Evolutionary conservation across 1,140 invertebrate genomes (phyloP), one percentile per base, ranked within the genome.

Genomic region (Argopecten irradians): DNA sequence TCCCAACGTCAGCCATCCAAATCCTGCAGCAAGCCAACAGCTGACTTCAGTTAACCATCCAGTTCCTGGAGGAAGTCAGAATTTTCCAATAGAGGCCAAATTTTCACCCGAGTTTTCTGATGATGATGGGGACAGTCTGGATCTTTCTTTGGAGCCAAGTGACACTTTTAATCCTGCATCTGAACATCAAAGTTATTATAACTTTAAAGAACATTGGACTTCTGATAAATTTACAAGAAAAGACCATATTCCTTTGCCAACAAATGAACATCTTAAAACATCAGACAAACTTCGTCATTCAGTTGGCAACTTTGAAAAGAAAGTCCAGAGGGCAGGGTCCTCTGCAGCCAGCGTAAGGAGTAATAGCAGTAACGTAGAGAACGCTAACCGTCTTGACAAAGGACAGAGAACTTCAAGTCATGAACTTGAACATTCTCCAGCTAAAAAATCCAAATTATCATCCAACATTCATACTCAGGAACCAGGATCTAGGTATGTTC

Each of bases 21-120:
- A 28, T 71, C n/a, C 55, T 71, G 55, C 22, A 28, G 22, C 28
- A n/a, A 71, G n/a, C n/a, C n/a, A n/a, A 28, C 55, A 22, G 1
- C 0, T 71, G n/a, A 22, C 55, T 71, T 5, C 22, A 28, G 19
- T 71, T 22, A 71, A 28, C 55, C 55, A 71, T 28, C 55, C 8
- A n/a, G 28, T 71, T 71, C 55, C 55, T 28, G 55, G 55, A 71
- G 55, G 55, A 28, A 71, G 55, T 28, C 55, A n/a, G n/a, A 8
- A 28, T 71, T n/a, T 28, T 71, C 55, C 55, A 28, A 28, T 71
- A 28, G 55, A 71, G 28, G 55, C 55, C 5, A 71, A 71, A 16
- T 71, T 71, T 71, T 71, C 55, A 71, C 55, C 55, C n/a, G 55
- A 71, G 55, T 71, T 71, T 71, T 71, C 55, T 16, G 55, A 71